These are phyloP conservation scores for Eulithis prunata DNA, from an alignment of 2,888 invertebrate genomes.

Conservation along the genomic window DNA sequence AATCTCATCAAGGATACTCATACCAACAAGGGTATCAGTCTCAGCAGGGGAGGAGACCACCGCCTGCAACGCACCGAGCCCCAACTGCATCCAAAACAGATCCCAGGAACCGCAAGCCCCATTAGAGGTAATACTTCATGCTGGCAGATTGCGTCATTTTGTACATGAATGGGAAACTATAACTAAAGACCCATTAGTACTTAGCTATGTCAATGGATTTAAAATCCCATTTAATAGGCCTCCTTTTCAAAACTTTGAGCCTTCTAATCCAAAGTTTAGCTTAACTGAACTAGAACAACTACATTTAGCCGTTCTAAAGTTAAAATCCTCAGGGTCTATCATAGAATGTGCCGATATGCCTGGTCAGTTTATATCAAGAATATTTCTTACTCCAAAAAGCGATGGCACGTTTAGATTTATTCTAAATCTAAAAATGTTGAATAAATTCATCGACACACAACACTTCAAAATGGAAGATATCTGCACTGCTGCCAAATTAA, in stretches of 20 bases:
- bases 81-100: too few species aligned
- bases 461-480: slow-evolving; percentile 2
- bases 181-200: background rate
- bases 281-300: background rate
- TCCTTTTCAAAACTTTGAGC: slow-evolving; percentile 1
- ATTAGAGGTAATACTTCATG: background rate
- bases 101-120: too few species aligned
- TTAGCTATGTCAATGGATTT: slow-evolving; percentile 4
- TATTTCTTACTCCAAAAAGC: slow-evolving; percentile 2
- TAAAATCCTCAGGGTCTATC: background rate
- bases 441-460: background rate
- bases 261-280: slow-evolving; percentile 1
- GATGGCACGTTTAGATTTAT: slow-evolving; percentile 2
- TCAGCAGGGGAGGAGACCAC: too few species aligned
- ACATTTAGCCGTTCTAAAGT: too few species aligned
- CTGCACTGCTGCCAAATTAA: background rate
- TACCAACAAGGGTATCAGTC: too few species aligned
- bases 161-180: background rate
- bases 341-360: background rate
- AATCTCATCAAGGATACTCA: too few species aligned
- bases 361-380: background rate
- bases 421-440: slow-evolving; percentile 1
- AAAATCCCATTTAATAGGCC: slow-evolving; percentile 1
- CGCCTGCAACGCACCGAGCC: too few species aligned
- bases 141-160: slow-evolving; percentile 5